These are phyloP conservation scores for Elgonia sp. DNA, from an alignment of 2,888 invertebrate genomes.

Conservation along the genomic window DNA sequence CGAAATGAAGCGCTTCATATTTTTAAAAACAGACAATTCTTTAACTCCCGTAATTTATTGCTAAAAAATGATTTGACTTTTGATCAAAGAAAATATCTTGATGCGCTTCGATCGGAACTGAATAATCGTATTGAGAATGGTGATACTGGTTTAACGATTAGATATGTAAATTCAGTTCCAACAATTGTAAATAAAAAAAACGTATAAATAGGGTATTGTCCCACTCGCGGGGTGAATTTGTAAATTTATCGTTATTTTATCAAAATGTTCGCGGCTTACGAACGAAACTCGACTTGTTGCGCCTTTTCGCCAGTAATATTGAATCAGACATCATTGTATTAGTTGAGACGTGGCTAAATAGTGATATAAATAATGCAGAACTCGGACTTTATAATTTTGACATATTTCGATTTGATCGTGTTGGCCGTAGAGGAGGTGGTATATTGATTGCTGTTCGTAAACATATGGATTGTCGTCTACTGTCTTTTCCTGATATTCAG, in stretches of 20 bases:
- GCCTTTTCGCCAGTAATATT: neutral
- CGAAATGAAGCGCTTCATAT: neutral
- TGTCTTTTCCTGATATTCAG: neutral
- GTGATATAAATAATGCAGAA: neutral
- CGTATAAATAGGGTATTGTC: neutral
- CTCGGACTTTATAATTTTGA: neutral
- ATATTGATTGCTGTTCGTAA: conserved; percentile 20
- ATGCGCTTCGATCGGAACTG: neutral
- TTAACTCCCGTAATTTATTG: conserved; percentile 1
- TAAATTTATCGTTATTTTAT: neutral
- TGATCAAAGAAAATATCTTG: neutral
- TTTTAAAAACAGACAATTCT: neutral
- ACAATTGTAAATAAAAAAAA: conserved; percentile 24
- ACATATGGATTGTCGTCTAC: neutral
- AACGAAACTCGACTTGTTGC: conserved; percentile 5
- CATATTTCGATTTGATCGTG: conserved; percentile 4
- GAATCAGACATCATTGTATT: conserved; percentile 12
- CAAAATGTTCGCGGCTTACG: conserved; percentile 23
- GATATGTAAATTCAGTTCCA: neutral
- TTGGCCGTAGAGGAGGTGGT: conserved; percentile 12
- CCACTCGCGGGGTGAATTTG: no score
- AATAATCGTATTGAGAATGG: neutral
- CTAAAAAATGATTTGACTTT: conserved; percentile 8
- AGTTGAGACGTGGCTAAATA: conserved; percentile 25
- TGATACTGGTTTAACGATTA: neutral